Conservation (phyloP, 2,113 vertebrate genomes). For the Bos taurus region ARS-UCD2.0 NC_037344.1:56142501-56143000, state of each 20-base stretch:
- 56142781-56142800: background rate
- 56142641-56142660: too few relatives aligned
- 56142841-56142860: background rate
- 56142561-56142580: too few relatives aligned
- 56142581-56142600: accelerated
- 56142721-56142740: accelerated
- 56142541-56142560: too few relatives aligned
- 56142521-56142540: too few relatives aligned
- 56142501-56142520: too few relatives aligned
- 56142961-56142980: background rate
- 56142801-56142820: background rate
- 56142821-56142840: background rate
- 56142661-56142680: too few relatives aligned
- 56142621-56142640: too few relatives aligned
- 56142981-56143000: background rate
- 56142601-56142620: too few relatives aligned
- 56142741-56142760: background rate
- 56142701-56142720: accelerated
- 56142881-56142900: background rate
- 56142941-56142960: background rate
- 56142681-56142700: too few relatives aligned
- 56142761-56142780: background rate
- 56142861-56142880: background rate
- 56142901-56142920: background rate
- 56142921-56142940: too few relatives aligned